A percentile compares a stretch with the other conserved stretches of the same genome.
phyloP scores from a whole-genome alignment of 2,797 vertebrate genomes.

The Pangasius krempfi region DNA sequence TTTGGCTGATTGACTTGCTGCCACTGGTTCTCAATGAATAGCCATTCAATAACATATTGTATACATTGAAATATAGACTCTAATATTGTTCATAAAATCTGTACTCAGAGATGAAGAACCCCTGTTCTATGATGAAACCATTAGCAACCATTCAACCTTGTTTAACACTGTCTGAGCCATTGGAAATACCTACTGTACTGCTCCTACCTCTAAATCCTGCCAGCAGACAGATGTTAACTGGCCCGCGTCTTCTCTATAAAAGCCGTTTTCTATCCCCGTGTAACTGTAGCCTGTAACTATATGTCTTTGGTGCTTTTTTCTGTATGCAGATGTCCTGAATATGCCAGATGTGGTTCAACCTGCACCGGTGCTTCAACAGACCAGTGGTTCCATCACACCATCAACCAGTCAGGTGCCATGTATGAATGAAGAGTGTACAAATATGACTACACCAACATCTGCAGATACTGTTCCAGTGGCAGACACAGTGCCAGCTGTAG shows the following conservation, averaged over 20 bases:
- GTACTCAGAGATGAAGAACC: too few species aligned
- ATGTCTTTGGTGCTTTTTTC: background rate
- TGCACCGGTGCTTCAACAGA: background rate
- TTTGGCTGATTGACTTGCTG: constrained; percentile 52
- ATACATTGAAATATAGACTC: background rate
- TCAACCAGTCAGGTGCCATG: background rate
- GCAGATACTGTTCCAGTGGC: background rate
- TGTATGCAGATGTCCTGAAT: background rate
- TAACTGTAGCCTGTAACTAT: background rate
- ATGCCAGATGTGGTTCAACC: background rate
- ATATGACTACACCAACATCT: background rate
- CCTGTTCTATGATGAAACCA: too few species aligned
- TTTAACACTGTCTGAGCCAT: too few species aligned
- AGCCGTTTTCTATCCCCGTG: too few species aligned
- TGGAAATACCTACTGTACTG: too few species aligned
- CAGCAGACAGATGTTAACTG: too few species aligned
- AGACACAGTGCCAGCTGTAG: background rate
- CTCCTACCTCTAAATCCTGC: too few species aligned
- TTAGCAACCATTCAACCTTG: too few species aligned
- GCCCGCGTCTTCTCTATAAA: too few species aligned
- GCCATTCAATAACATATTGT: background rate
- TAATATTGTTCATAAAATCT: too few species aligned
- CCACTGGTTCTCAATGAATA: constrained; percentile 47
- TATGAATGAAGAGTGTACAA: background rate
- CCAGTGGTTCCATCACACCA: background rate